phyloP scores from a whole-genome alignment of 1,140 invertebrate species.

The Ostrea edulis region DNA sequence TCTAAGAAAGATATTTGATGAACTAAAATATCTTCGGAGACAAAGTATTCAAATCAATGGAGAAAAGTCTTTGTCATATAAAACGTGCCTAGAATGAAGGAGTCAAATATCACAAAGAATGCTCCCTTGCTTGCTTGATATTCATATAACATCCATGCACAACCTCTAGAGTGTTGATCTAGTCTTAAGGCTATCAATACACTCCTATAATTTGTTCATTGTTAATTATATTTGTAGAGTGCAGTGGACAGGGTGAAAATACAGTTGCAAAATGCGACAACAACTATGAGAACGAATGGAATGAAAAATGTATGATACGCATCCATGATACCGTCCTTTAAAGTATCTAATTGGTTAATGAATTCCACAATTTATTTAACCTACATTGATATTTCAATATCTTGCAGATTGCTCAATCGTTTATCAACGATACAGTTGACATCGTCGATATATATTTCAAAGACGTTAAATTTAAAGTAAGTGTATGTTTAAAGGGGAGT shows the following conservation, averaged over 20 bases:
- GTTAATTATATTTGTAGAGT: not conserved
- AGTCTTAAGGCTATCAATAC: too few species aligned
- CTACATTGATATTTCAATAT: not conserved
- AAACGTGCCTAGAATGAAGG: too few species aligned
- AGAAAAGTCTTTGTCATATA: too few species aligned
- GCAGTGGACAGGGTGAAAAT: slow-evolving; percentile 12
- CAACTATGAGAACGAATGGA: not conserved
- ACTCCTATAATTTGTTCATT: too few species aligned
- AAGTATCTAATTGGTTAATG: not conserved
- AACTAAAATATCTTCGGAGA: too few species aligned
- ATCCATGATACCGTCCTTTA: not conserved
- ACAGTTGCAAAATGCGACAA: not conserved
- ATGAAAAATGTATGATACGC: not conserved
- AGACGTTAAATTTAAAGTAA: slow-evolving; percentile 42
- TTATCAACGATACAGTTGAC: slow-evolving; percentile 42
- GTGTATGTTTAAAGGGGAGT: not conserved
- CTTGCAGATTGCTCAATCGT: slow-evolving; percentile 50
- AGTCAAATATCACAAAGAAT: too few species aligned
- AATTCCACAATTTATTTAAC: not conserved
- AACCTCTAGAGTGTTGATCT: too few species aligned
- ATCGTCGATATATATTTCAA: slow-evolving; percentile 46
- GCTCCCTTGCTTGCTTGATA: too few species aligned
- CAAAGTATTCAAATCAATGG: too few species aligned
- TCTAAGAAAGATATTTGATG: too few species aligned
- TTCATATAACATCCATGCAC: too few species aligned